Evolutionary conservation across 2,113 vertebrate genomes (phyloP).

Genomic region (Cochlearius cochlearius): DNA sequence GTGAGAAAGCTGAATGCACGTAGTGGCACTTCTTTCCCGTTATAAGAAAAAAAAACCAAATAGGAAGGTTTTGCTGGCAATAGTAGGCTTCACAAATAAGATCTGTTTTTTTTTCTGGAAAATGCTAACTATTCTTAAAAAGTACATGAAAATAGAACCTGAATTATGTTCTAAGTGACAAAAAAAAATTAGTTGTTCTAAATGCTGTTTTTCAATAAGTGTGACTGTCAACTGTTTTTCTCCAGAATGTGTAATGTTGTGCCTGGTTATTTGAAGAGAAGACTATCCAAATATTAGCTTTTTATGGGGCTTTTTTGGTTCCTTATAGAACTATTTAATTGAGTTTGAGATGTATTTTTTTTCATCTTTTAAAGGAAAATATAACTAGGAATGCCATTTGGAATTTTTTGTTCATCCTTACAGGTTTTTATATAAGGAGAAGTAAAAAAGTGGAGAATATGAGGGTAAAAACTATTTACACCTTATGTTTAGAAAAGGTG

Average conservation of each 20-base stretch:
- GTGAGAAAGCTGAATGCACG: background rate
- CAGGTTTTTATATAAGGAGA: background rate
- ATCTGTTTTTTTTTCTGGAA: background rate
- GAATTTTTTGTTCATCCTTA: background rate
- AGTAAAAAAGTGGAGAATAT: background rate
- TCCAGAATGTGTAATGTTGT: background rate
- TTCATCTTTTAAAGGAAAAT: background rate
- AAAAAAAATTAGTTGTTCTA: background rate
- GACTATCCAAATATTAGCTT: background rate
- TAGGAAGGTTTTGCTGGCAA: background rate
- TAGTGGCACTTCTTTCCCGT: background rate
- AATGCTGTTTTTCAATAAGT: background rate
- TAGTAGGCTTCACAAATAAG: background rate
- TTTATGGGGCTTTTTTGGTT: background rate
- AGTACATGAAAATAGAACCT: background rate
- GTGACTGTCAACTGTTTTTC: background rate
- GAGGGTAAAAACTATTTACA: background rate
- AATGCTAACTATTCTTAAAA: rapidly evolving
- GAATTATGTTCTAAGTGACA: background rate
- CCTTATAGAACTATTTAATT: background rate
- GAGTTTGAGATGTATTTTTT: background rate
- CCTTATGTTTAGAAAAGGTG: rapidly evolving
- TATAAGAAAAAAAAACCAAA: background rate
- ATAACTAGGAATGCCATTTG: background rate
- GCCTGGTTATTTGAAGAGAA: background rate